These are phyloP conservation scores for Basileuterus tristriatus DNA, from an alignment of 2,797 vertebrate genomes.

Conservation along the genomic window DNA sequence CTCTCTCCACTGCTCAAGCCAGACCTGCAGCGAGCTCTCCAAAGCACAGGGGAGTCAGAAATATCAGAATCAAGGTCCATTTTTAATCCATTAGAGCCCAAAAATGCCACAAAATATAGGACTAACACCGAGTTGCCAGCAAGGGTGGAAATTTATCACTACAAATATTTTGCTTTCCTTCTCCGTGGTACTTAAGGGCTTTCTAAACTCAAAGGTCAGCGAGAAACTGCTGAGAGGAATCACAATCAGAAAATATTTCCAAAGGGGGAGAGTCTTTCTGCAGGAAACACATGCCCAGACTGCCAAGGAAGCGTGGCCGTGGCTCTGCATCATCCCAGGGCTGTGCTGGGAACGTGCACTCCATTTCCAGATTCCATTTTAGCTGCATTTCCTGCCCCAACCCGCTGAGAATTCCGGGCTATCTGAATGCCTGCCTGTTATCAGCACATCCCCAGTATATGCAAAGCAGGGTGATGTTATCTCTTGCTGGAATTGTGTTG, in stretches of 20 bases:
- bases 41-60: neutral
- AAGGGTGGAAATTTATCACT: neutral
- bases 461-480: neutral
- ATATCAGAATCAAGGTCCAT: neutral
- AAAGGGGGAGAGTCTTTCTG: neutral
- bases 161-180: slow-evolving; percentile 41
- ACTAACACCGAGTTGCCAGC: neutral
- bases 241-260: slow-evolving; percentile 29
- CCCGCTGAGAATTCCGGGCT: neutral
- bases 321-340: neutral
- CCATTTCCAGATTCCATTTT: neutral
- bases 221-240: slow-evolving; percentile 41
- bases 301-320: neutral
- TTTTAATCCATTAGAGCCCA: neutral
- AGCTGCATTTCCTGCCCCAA: neutral
- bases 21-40: neutral
- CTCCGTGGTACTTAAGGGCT: slow-evolving; percentile 33
- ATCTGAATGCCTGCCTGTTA: neutral
- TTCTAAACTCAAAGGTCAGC: slow-evolving; percentile 53
- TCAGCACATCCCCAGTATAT: neutral
- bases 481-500: neutral
- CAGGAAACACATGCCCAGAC: neutral
- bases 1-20: neutral
- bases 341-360: neutral
- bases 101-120: neutral